These are phyloP conservation scores for Paguma larvata DNA, from an alignment of 2,797 vertebrate genomes.

Conservation along the genomic window DNA sequence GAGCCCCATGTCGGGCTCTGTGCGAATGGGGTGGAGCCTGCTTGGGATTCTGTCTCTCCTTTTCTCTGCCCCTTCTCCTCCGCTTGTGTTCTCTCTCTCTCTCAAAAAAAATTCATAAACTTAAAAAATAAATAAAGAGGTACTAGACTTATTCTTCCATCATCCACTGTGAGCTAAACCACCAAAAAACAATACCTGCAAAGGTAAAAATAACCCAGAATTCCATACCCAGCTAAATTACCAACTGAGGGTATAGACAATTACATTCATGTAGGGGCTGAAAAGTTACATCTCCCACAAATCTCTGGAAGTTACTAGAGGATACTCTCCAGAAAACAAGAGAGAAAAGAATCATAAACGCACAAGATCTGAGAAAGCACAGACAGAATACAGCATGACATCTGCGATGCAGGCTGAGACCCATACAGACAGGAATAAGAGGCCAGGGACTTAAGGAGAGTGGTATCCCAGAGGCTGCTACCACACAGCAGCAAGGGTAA, in stretches of 20 bases:
- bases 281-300: not conserved
- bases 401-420: not conserved
- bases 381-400: not conserved
- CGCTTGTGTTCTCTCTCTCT: not conserved
- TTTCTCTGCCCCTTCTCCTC: not conserved
- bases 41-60: not conserved
- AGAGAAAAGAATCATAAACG: not conserved
- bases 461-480: not conserved
- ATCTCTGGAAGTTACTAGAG: not conserved
- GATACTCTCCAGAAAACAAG: not conserved
- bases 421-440: not conserved
- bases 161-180: not conserved
- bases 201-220: slow-evolving; percentile 21
- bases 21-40: not conserved
- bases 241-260: not conserved
- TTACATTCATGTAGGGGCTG: not conserved
- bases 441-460: not conserved
- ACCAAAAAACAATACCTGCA: not conserved
- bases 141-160: not conserved
- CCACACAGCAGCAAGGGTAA: not conserved
- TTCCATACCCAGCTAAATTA: not conserved
- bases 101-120: not conserved
- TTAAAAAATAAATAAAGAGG: not conserved
- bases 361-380: not conserved
- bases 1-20: too few species aligned